Evolutionary conservation across 2,113 vertebrate species (phyloP).

Genomic region (Onychostruthus taczanowskii): DNA sequence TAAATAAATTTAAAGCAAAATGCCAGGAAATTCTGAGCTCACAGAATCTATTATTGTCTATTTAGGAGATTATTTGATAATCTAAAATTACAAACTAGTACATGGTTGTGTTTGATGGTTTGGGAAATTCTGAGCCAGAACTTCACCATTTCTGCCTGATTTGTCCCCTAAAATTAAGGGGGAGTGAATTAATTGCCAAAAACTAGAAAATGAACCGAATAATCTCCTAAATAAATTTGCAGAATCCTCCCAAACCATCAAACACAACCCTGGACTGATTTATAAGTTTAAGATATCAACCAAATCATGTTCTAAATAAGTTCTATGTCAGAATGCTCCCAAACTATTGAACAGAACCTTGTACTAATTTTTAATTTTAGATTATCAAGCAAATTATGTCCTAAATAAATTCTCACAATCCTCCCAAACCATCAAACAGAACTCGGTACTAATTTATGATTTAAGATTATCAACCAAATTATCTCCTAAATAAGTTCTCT

Average conservation of each 20-base stretch:
- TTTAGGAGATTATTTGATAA: background rate
- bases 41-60: background rate
- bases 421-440: too few species aligned
- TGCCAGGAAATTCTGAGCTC: background rate
- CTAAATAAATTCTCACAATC: too few species aligned
- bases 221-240: too few species aligned
- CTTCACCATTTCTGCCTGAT: background rate
- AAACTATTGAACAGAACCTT: too few species aligned
- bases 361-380: too few species aligned
- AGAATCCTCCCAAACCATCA: too few species aligned
- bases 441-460: too few species aligned
- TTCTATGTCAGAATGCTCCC: too few species aligned
- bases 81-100: background rate
- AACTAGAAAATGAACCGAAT: background rate
- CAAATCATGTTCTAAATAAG: too few species aligned
- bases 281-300: background rate
- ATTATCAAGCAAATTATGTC: too few species aligned
- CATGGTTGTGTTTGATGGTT: background rate
- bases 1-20: background rate
- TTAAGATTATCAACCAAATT: background rate
- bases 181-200: background rate
- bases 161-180: background rate
- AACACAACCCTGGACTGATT: too few species aligned
- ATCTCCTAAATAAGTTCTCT: too few species aligned
- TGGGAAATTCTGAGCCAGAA: background rate